Evolutionary conservation across 2,113 vertebrate genomes (phyloP).

Genomic region (Oncorhynchus kisutch): DNA sequence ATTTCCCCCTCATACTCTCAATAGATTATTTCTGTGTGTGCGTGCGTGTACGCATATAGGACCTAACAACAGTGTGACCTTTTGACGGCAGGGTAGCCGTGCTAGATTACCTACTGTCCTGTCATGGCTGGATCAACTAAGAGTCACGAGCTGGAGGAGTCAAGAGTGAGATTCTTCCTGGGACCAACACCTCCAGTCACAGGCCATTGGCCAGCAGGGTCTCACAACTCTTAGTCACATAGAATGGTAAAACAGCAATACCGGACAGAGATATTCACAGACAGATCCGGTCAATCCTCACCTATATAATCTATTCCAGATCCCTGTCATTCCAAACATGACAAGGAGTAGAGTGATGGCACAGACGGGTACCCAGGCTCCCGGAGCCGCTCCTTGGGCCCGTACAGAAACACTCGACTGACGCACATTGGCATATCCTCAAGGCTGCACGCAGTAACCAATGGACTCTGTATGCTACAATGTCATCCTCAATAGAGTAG

Average conservation of each 20-base stretch:
- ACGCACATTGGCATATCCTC: background rate
- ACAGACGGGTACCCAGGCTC: no score
- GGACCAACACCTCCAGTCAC: background rate
- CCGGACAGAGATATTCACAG: no score
- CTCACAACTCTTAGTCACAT: no score
- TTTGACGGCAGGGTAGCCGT: background rate
- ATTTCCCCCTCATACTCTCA: background rate
- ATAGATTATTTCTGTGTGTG: background rate
- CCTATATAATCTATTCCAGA: no score
- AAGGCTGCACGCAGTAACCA: background rate
- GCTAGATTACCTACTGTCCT: slow-evolving; percentile 6
- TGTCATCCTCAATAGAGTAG: background rate
- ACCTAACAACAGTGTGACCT: no score
- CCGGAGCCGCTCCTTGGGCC: no score
- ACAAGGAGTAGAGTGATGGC: no score
- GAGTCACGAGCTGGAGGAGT: slow-evolving; percentile 58
- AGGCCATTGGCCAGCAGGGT: no score
- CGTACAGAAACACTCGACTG: background rate
- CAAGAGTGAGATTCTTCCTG: slow-evolving; percentile 63
- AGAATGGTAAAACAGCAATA: no score
- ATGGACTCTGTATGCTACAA: background rate
- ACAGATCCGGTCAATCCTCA: no score
- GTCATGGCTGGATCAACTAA: slow-evolving; percentile 59
- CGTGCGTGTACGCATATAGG: background rate
- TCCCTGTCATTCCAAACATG: no score